Percentiles rank a stretch among this genome's conserved stretches.
phyloP scores from a whole-genome alignment of 2,797 vertebrate species.

The Steatocranus sp. region DNA sequence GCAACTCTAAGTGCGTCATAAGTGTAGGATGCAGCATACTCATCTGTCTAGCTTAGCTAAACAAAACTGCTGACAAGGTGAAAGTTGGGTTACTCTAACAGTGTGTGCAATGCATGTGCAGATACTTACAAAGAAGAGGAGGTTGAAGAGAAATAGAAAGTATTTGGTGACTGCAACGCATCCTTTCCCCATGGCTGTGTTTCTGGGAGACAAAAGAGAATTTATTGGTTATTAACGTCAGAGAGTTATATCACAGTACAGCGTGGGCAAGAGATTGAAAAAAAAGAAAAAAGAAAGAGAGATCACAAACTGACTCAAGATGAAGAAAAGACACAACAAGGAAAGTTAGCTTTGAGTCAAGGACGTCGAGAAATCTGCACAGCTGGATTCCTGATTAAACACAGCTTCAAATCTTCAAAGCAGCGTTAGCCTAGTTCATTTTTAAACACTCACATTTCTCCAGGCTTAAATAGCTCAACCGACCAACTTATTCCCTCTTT shows the following conservation, averaged over 20 bases:
- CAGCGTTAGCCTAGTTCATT: neutral
- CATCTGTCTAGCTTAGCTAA: neutral
- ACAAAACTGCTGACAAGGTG: neutral
- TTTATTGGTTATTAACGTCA: neutral
- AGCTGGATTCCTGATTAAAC: slow-evolving; percentile 22
- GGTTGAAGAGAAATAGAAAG: slow-evolving; percentile 82
- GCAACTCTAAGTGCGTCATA: neutral
- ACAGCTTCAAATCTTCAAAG: slow-evolving; percentile 33
- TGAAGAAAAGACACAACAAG: neutral
- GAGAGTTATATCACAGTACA: neutral
- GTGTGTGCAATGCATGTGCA: neutral
- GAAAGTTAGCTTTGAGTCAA: neutral
- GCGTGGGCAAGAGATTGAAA: neutral
- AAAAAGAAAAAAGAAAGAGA: neutral
- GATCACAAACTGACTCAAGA: neutral
- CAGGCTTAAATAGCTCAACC: neutral
- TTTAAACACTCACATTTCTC: neutral
- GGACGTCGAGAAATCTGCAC: slow-evolving; percentile 4
- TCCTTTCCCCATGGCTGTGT: slow-evolving; percentile 73
- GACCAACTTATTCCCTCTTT: slow-evolving; percentile 3
- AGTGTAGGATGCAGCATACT: neutral
- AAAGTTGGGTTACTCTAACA: neutral
- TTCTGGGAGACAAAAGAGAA: slow-evolving; percentile 35
- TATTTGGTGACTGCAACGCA: slow-evolving; percentile 79
- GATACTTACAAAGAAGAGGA: slow-evolving; percentile 81